Percentiles rank a stretch among this genome's conserved stretches.
Evolutionary conservation across 2,888 invertebrate genomes (phyloP).

Genomic region (Leptinotarsa peninsularis): DNA sequence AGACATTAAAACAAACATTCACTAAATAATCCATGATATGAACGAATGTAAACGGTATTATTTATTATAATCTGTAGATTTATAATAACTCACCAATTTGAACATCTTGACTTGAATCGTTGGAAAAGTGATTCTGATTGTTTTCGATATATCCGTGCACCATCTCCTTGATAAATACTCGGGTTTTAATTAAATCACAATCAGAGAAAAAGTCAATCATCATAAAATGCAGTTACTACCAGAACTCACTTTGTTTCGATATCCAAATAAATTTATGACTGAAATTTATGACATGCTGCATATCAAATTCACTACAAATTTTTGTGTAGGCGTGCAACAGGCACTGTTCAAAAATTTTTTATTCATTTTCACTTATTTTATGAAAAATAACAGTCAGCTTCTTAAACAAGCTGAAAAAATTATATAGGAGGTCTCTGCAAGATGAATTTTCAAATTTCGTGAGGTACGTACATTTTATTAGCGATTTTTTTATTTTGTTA

Average conservation of each 20-base stretch:
- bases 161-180: conserved; percentile 1
- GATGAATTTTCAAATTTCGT: too few species aligned
- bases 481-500: too few species aligned
- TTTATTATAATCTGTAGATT: too few species aligned
- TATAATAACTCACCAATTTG: conserved; percentile 17
- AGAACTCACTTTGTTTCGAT: not conserved
- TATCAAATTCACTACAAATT: not conserved
- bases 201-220: not conserved
- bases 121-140: not conserved
- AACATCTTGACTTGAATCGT: conserved; percentile 12
- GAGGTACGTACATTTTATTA: too few species aligned
- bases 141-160: not conserved
- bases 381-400: too few species aligned
- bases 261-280: not conserved
- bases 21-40: too few species aligned
- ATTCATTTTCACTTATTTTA: too few species aligned
- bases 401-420: too few species aligned
- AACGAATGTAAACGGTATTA: too few species aligned
- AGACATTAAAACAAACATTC: too few species aligned
- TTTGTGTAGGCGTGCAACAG: not conserved
- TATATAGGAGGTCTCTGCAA: too few species aligned
- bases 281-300: conserved; percentile 1
- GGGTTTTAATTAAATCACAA: conserved; percentile 11
- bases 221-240: conserved; percentile 1
- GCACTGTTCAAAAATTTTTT: too few species aligned